These are phyloP conservation scores for Heterodera schachtii DNA, from an alignment of 1,140 invertebrate genomes.

Conservation along the genomic window DNA sequence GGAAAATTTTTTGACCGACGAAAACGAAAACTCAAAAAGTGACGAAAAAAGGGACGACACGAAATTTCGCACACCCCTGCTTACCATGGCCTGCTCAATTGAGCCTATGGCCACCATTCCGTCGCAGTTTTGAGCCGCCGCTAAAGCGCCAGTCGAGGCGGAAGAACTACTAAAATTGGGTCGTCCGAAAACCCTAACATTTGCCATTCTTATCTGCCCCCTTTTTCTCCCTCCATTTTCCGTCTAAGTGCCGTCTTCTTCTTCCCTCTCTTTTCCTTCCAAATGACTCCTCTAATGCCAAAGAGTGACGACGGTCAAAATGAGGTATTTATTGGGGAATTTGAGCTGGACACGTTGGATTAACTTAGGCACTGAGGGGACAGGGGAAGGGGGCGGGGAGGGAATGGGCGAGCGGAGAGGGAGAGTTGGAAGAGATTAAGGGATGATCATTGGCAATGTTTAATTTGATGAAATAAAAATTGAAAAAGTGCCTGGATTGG, in stretches of 20 bases:
- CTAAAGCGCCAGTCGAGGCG: constrained; percentile 25
- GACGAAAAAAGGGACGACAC: too few relatives aligned
- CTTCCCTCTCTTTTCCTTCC: constrained; percentile 5
- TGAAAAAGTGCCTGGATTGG: background rate
- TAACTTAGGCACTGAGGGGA: background rate
- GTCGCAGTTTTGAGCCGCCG: constrained; percentile 24
- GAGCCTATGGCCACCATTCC: constrained; percentile 51
- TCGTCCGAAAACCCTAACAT: background rate
- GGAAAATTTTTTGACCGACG: too few relatives aligned
- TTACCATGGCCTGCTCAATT: constrained; percentile 66
- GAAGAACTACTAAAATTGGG: constrained; percentile 26
- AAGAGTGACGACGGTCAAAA: constrained; percentile 20
- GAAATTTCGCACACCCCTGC: too few relatives aligned
- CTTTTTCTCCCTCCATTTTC: too few relatives aligned
- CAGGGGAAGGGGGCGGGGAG: too few relatives aligned
- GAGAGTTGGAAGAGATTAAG: too few relatives aligned
- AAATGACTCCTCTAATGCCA: constrained; percentile 17
- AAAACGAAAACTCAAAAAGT: too few relatives aligned
- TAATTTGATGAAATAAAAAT: too few relatives aligned
- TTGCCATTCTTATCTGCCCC: background rate
- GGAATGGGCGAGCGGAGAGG: background rate
- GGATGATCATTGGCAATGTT: too few relatives aligned
- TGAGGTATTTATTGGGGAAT: background rate
- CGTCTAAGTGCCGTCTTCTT: background rate
- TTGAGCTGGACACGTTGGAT: background rate